phyloP scores from a whole-genome alignment of 2,888 invertebrate species.

The Carcina quercana region DNA sequence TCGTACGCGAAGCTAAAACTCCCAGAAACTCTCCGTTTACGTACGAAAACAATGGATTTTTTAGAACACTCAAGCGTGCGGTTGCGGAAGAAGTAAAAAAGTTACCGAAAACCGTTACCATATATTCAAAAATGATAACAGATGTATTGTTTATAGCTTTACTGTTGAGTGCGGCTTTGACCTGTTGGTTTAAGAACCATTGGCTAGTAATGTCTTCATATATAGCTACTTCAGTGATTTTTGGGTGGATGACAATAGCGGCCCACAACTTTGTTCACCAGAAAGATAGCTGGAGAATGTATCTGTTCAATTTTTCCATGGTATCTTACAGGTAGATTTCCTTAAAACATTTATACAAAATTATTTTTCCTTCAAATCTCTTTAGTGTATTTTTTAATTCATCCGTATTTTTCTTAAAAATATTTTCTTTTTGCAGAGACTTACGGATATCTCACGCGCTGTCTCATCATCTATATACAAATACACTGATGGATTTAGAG shows the following conservation, averaged over 20 bases:
- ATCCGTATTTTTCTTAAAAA: no score
- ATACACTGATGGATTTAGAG: constrained; percentile 84
- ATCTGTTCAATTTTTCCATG: constrained; percentile 80
- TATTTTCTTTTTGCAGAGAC: constrained; percentile 64
- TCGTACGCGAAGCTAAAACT: constrained; percentile 75
- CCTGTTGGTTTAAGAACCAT: constrained; percentile 37
- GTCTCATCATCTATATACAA: constrained; percentile 87
- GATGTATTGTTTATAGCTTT: constrained; percentile 50
- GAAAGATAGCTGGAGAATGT: constrained; percentile 86
- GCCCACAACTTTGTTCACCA: constrained; percentile 88
- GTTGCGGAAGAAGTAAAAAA: constrained; percentile 70
- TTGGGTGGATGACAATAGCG: constrained; percentile 76
- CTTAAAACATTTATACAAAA: no score
- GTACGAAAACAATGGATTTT: constrained; percentile 84
- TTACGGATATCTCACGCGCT: constrained; percentile 85
- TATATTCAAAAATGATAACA: constrained; percentile 34
- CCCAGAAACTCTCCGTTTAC: constrained; percentile 83
- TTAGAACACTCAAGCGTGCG: constrained; percentile 77
- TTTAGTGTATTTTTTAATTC: no score
- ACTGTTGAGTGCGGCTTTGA: constrained; percentile 38
- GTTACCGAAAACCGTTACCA: constrained; percentile 42
- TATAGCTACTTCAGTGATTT: constrained; percentile 50
- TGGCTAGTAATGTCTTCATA: constrained; percentile 35
- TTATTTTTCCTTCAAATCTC: no score
- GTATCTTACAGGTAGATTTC: constrained; percentile 79